These are phyloP conservation scores for Rhegmatorhina hoffmannsi DNA, from an alignment of 2,113 vertebrate genomes.

Conservation along the genomic window DNA sequence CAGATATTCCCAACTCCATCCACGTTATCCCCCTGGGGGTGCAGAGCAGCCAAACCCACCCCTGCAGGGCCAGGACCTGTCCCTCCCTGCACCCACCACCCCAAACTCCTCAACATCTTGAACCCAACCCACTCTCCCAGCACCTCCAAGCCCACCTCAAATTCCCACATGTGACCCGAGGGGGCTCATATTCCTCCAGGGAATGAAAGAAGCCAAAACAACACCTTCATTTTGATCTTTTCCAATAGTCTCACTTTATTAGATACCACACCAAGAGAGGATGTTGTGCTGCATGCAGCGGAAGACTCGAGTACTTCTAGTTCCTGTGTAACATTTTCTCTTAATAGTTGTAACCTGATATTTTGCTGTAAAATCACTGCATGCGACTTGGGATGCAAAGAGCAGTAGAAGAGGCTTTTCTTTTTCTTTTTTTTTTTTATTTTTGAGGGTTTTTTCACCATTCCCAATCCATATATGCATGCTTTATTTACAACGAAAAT, in stretches of 20 bases:
- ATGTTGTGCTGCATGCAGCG: constrained; percentile 75
- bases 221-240: background rate
- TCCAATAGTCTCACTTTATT: constrained; percentile 79
- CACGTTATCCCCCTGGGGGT: rapidly evolving
- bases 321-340: background rate
- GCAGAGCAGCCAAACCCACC: rapidly evolving
- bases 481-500: constrained; percentile 72
- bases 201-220: background rate
- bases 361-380: constrained; percentile 79
- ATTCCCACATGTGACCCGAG: rapidly evolving
- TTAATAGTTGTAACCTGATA: constrained; percentile 10
- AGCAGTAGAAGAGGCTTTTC: constrained; percentile 66
- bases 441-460: background rate
- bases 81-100: rapidly evolving
- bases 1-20: rapidly evolving
- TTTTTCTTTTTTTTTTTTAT: background rate
- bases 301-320: constrained; percentile 55
- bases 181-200: rapidly evolving
- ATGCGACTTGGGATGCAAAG: constrained; percentile 86
- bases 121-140: rapidly evolving
- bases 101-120: rapidly evolving
- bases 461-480: constrained; percentile 68
- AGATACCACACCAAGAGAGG: constrained; percentile 69
- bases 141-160: background rate
- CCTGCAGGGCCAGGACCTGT: background rate